Evolutionary conservation across 2,113 vertebrate species (phyloP).

Genomic region (Xenopus borealis): DNA sequence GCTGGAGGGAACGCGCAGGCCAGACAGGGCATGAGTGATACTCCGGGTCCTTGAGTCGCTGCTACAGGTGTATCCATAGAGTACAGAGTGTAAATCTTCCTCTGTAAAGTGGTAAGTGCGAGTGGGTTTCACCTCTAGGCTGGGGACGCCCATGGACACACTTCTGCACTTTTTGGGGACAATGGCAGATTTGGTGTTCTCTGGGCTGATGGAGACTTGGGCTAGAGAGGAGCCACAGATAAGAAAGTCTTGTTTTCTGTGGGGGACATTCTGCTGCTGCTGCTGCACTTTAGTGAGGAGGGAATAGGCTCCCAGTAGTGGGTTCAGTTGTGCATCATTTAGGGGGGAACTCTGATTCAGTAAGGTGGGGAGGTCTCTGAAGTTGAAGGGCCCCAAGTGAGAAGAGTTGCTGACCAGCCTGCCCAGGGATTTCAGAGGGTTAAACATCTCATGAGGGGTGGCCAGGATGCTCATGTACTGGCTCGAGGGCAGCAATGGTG

Average conservation of each 20-base stretch:
- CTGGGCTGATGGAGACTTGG: slow-evolving; percentile 52
- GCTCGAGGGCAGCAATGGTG: slow-evolving; percentile 49
- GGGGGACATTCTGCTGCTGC: slow-evolving; percentile 11
- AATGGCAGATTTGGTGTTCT: slow-evolving; percentile 27
- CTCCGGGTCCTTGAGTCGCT: slow-evolving; percentile 50
- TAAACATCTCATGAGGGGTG: slow-evolving; percentile 61
- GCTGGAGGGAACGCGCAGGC: slow-evolving; percentile 59
- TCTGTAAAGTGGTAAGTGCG: slow-evolving; percentile 76
- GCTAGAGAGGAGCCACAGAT: slow-evolving; percentile 30
- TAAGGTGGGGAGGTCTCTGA: slow-evolving; percentile 50
- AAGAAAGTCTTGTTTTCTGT: slow-evolving; percentile 57
- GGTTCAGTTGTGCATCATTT: slow-evolving; percentile 60
- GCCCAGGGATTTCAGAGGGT: slow-evolving; percentile 65
- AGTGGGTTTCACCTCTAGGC: slow-evolving; percentile 12
- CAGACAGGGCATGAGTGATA: slow-evolving; percentile 73
- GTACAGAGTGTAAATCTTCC: slow-evolving; percentile 80
- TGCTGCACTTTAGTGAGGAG: slow-evolving; percentile 63
- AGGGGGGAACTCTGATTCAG: slow-evolving; percentile 50
- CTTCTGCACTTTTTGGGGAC: slow-evolving; percentile 8
- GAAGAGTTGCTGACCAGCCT: slow-evolving; percentile 58
- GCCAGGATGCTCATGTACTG: slow-evolving; percentile 62
- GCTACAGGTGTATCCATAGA: slow-evolving; percentile 64
- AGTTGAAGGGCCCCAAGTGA: slow-evolving; percentile 54
- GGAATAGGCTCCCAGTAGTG: slow-evolving; percentile 47
- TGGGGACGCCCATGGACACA: slow-evolving; percentile 9